These are phyloP conservation scores for Aythya baeri DNA, from an alignment of 2,113 vertebrate genomes.

Conservation along the genomic window DNA sequence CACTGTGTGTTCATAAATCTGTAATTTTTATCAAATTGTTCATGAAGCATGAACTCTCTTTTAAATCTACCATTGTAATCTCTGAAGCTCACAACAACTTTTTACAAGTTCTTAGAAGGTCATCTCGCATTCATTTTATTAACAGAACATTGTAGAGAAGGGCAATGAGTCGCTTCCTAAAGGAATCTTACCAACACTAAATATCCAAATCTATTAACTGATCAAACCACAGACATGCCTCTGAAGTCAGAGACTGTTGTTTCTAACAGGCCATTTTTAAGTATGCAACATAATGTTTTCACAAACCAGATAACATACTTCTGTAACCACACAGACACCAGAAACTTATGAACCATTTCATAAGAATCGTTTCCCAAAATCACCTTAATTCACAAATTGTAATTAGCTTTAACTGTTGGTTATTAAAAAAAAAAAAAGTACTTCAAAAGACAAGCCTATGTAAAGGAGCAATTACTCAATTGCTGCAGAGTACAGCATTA, in stretches of 20 bases:
- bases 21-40: neutral
- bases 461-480: neutral
- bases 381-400: neutral
- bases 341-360: neutral
- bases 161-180: neutral
- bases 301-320: neutral
- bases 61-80: neutral
- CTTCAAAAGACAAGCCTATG: neutral
- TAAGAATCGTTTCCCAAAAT: neutral
- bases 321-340: neutral
- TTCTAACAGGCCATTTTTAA: neutral
- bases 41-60: neutral
- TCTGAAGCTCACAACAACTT: neutral
- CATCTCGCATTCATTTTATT: neutral
- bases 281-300: accelerated
- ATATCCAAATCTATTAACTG: neutral
- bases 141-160: neutral
- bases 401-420: neutral
- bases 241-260: neutral
- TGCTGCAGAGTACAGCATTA: neutral
- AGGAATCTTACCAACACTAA: neutral
- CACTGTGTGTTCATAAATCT: neutral
- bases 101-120: neutral
- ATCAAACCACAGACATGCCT: neutral
- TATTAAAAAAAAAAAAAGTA: neutral